Base-by-base conservation (phyloP, 2,888 invertebrate species). In the Muscina levida region DNA sequence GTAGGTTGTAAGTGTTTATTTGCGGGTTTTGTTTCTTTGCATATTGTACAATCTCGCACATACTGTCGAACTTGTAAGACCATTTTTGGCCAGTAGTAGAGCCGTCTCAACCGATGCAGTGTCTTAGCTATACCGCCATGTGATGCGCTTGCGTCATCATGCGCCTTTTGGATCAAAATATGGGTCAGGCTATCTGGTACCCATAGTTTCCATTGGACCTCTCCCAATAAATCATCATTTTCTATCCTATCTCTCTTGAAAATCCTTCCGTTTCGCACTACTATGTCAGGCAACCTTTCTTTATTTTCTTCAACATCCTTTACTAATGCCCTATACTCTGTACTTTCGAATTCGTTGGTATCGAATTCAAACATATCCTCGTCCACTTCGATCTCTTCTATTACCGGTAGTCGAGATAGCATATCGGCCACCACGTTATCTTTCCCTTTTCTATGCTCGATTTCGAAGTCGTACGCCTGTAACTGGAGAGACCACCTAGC, bases 61-160 rank as follows among this genome's bases (percentile, higher is more conserved):
- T 48, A 10, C 17, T 17, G 17, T 2, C 17, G 15, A 17, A 48
- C 4, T 17, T 48, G 22, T 11, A 17, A 6, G 2, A n/a, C 17
- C 37, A 68, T 68, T 68, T 51, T 68, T 2, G 53, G 17, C 66
- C 19, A 13, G 80, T 1, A 13, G 68, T 57, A 13, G 65, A 22
- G 0, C 70, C 17, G 1, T n/a, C n/a, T n/a, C n/a, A n/a, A n/a
- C n/a, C n/a, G n/a, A n/a, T n/a, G n/a, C n/a, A n/a, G n/a, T n/a
- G 77, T 83, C 59, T 76, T 83, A 1, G 65, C 42, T 15, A 80
- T 68, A 0, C 80, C 82, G 0, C 77, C 79, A 24, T 82, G 42
- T 5, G 72, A 65, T 11, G 66, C n/a, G 10, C 11, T 57, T 10
- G 65, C 53, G 1, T 53, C 72, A 3, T 65, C 51, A 44, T 80